These are phyloP conservation scores for Ganaspis sp. DNA, from an alignment of 1,140 invertebrate genomes.

Conservation along the genomic window DNA sequence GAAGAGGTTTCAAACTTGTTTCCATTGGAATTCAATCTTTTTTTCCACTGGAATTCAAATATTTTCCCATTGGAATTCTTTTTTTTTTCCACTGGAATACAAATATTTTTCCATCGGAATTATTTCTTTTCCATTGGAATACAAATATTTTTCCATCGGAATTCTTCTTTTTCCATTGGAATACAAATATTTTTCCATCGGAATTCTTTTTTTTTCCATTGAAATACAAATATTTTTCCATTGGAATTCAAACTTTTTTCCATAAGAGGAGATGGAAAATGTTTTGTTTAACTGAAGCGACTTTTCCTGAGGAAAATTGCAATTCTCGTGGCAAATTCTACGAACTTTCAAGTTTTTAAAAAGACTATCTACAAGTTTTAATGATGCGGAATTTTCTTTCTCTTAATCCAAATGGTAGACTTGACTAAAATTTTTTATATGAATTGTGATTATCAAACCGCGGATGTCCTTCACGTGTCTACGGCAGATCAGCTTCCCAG, in stretches of 20 bases:
- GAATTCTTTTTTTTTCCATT: no score
- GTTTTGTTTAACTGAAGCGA: background rate
- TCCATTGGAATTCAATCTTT: no score
- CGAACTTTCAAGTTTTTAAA: conserved; percentile 7
- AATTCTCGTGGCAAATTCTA: background rate
- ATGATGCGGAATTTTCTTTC: conserved; percentile 35
- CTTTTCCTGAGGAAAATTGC: background rate
- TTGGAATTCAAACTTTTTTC: background rate
- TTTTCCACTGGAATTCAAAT: no score
- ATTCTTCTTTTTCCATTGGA: no score
- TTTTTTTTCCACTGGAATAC: background rate
- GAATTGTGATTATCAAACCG: conserved; percentile 78
- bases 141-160: background rate
- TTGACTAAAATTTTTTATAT: conserved; percentile 69
- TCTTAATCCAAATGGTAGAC: conserved; percentile 70
- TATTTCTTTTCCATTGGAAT: no score
- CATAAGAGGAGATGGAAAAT: background rate
- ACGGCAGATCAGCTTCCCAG: conserved; percentile 81
- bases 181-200: no score
- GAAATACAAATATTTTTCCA: no score
- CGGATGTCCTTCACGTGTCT: conserved; percentile 79
- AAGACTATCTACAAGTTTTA: background rate
- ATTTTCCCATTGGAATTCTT: no score
- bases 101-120: no score
- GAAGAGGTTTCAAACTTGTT: conserved; percentile 57